Percentiles rank a stretch among this genome's conserved stretches.
Conservation (phyloP, 2,113 vertebrate species). For the Myotis davidii region DNA sequence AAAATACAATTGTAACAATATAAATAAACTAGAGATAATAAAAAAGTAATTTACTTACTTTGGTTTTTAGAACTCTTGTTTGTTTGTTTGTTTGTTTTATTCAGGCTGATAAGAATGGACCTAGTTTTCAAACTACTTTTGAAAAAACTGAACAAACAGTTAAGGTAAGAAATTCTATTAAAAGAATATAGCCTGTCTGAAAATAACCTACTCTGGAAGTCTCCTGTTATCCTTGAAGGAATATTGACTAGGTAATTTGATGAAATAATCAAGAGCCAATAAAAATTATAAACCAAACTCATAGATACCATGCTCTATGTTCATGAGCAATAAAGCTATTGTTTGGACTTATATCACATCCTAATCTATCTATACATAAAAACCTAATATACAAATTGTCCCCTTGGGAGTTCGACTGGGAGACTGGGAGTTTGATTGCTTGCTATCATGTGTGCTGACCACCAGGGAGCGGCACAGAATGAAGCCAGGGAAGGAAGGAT, state of each 20-base stretch:
- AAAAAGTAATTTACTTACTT: constrained; percentile 43
- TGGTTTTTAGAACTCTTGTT: constrained; percentile 47
- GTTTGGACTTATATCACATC: neutral
- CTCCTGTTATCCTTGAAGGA: neutral
- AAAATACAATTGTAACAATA: neutral
- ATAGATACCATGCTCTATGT: neutral
- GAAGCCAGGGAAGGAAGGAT: no score
- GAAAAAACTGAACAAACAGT: constrained; percentile 93
- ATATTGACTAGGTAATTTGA: neutral
- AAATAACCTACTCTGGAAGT: neutral
- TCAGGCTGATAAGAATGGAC: constrained; percentile 92
- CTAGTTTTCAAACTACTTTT: constrained; percentile 91
- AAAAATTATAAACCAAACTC: constrained; percentile 3
- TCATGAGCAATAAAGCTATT: neutral
- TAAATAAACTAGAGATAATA: neutral
- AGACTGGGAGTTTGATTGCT: no score
- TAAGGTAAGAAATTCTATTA: constrained; percentile 87
- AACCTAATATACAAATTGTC: no score
- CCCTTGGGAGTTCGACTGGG: no score
- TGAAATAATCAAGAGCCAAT: neutral
- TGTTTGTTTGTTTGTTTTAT: neutral
- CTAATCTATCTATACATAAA: neutral
- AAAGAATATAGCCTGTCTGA: neutral
- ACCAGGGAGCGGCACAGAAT: no score
- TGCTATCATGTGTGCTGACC: no score